phyloP scores from a whole-genome alignment of 1,140 invertebrate species.

The Saccostrea echinata region DNA sequence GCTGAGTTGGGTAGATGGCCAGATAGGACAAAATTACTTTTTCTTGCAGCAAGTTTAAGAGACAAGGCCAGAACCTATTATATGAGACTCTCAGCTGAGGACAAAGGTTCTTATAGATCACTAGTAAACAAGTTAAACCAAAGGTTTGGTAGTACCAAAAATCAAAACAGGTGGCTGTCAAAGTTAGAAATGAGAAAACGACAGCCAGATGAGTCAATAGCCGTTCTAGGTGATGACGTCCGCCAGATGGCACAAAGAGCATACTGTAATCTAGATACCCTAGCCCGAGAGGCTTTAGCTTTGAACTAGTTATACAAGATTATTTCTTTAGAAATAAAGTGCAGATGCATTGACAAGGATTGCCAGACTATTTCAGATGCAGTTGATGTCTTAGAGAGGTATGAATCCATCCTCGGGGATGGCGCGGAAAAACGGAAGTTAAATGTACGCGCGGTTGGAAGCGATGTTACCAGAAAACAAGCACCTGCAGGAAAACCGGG shows the following conservation, averaged over 20 bases:
- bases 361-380: constrained; percentile 44
- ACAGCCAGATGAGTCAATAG: constrained; percentile 41
- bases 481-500: background rate
- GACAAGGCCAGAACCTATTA: constrained; percentile 38
- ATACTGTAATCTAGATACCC: constrained; percentile 42
- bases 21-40: constrained; percentile 14
- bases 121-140: constrained; percentile 40
- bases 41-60: constrained; percentile 27
- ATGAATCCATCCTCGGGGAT: constrained; percentile 40
- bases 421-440: constrained; percentile 20
- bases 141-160: constrained; percentile 49
- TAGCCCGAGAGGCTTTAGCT: constrained; percentile 46
- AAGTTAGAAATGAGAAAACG: constrained; percentile 50
- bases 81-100: constrained; percentile 34
- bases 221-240: constrained; percentile 39
- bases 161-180: constrained; percentile 49
- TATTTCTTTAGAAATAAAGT: no score
- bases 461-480: background rate
- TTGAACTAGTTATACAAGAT: constrained; percentile 53
- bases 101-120: background rate
- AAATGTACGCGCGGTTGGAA: constrained; percentile 16
- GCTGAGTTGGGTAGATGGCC: constrained; percentile 49
- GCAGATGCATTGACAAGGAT: constrained; percentile 47
- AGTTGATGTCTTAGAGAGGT: constrained; percentile 51
- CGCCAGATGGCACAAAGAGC: no score